Base-by-base conservation (phyloP, 2,113 vertebrate genomes). In the Solea solea region DNA sequence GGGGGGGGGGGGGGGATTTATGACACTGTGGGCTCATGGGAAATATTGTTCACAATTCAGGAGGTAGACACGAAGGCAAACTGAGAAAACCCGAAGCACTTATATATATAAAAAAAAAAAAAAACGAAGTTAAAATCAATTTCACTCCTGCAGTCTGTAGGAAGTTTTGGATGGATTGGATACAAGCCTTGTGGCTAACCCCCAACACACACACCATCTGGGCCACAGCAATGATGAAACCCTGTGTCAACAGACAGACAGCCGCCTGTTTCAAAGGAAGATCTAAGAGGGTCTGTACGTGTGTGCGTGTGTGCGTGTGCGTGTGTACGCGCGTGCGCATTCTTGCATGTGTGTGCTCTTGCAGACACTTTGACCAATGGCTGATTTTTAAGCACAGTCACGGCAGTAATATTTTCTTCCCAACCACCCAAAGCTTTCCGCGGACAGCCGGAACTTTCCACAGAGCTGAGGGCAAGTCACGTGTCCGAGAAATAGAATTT, bases 191-290 rank as follows among this genome's bases (percentile, higher is more conserved):
- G 45, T 48, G 45, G 45, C 45, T 48, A 48, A 48, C 45, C 11
- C 34, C 45, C 5, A 48, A 50, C 49, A 15, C 49, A 50, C 14
- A n/a, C 7, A 8, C 49, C 49, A 50, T 50, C 49, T 50, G 49
- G 49, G 49, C 15, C 49, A 50, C 49, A 50, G 49, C 49, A 15
- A 50, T 50, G 49, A n/a, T 16, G 49, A 50, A 50, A n/a, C 49
- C 49, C 49, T n/a, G 49, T n/a, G 49, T 50, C 49, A 50, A 50
- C 49, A 57, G 28, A 39, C 49, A 50, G 56, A 39, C 34, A 41
- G 56, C 56, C 40, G 34, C 49, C 49, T 50, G 49, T 50, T 50
- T 50, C 49, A 50, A 50, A n/a, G n/a, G 49, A 50, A n/a, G 49
- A 15, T 50, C 5, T 15, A 50, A 50, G 49, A n/a, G 49, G 14